These are phyloP conservation scores for Pemphigus obesinymphae DNA, from an alignment of 1,140 invertebrate genomes.

Conservation along the genomic window DNA sequence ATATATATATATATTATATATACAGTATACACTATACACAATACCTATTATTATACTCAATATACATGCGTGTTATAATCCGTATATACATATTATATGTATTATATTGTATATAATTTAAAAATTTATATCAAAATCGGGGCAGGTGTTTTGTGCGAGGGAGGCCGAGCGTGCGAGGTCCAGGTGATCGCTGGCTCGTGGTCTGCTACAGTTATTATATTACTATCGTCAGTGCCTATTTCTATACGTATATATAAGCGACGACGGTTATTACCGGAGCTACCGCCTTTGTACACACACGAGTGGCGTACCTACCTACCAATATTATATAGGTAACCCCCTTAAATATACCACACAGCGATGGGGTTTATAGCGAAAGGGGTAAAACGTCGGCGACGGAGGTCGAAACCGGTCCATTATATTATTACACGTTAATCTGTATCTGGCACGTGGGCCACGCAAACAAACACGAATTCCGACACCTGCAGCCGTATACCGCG, in stretches of 20 bases:
- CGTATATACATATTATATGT: not conserved
- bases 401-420: constrained; percentile 26
- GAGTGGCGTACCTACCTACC: not conserved
- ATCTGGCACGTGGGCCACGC: constrained; percentile 24
- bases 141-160: not conserved
- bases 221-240: not conserved
- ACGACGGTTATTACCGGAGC: not conserved
- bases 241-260: not conserved
- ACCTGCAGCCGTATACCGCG: constrained; percentile 13
- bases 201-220: constrained; percentile 22
- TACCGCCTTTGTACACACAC: not conserved
- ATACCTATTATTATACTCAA: not conserved
- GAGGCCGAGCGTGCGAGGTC: not conserved
- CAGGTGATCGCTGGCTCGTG: constrained; percentile 1
- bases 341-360: not conserved
- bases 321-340: not conserved
- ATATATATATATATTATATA: not conserved
- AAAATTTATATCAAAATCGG: not conserved
- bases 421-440: constrained; percentile 41
- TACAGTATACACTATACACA: not conserved
- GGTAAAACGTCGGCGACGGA: not conserved
- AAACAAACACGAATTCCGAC: constrained; percentile 24
- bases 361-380: not conserved
- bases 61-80: not conserved
- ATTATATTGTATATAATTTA: not conserved